These are phyloP conservation scores for human DNA, from an alignment of 2,113 vertebrate genomes.

Conservation along the genomic window GRCh38 chrX:33874501-33875000, in stretches of 20 bases:
- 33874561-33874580: not conserved
- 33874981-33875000: slow-evolving; percentile 32
- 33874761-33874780: not conserved
- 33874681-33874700: not conserved
- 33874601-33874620: not conserved
- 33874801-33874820: not conserved
- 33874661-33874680: not conserved
- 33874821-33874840: not conserved
- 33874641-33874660: not conserved
- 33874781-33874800: not conserved
- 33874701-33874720: not conserved
- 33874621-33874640: not conserved
- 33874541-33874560: not conserved
- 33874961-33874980: slow-evolving; percentile 4
- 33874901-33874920: not conserved
- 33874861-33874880: not conserved
- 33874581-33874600: not conserved
- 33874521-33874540: not conserved
- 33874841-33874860: not conserved
- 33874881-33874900: not conserved
- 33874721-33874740: not conserved
- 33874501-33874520: no score
- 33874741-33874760: not conserved
- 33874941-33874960: not conserved
- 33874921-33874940: not conserved